Base-by-base conservation (phyloP, 2,797 vertebrate genomes). In the Sylvilagus floridanus region DNA sequence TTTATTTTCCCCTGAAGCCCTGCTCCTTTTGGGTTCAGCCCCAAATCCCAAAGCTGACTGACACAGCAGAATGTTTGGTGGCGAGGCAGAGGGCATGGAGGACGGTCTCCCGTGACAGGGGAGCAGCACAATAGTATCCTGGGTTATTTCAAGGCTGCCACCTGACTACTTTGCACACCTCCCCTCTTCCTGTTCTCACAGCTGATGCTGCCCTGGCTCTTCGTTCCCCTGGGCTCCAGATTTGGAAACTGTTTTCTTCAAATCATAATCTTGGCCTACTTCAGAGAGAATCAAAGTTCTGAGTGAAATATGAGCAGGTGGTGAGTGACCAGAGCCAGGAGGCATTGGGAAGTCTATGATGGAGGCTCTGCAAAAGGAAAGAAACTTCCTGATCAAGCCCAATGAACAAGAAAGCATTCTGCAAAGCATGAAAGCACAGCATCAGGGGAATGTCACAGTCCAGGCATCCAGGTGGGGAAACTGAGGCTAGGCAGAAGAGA, bases 361-460 rank as follows among this genome's bases (percentile, higher is more conserved):
- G 10, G 32, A 94, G 30, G 12, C 14, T 4, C 30, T 71, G 26
- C n/a, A 32, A 91, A 82, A 75, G 42, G 57, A 90, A 90, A 88
- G 42, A 91, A 2, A 93, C 26, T 37, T 83, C 19, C 21, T 73
- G 60, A 94, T 65, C 26, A 79, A 26, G 52, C 50, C 26, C 22
- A 71, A 75, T 32, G 90, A 71, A 83, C 90, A 30, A 95, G 84
- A 96, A 88, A 76, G 63, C 37, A 93, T 63, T 93, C 88, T 94
- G 37, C 1, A 86, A 88, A 96, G 21, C 69, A 75, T 28, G 66
- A 85, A 91, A 96, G 21, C 54, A 94, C 5, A 95, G 8, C 42
- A 90, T 24, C 60, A 71, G 28, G 50, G 83, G 85, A 95, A 85
- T 32, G 37, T 37, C 72, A 84, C 26, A 85, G 32, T 82, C 24